Conservation (phyloP, 2,797 vertebrate genomes). For the Myiothlypis coronata region DNA sequence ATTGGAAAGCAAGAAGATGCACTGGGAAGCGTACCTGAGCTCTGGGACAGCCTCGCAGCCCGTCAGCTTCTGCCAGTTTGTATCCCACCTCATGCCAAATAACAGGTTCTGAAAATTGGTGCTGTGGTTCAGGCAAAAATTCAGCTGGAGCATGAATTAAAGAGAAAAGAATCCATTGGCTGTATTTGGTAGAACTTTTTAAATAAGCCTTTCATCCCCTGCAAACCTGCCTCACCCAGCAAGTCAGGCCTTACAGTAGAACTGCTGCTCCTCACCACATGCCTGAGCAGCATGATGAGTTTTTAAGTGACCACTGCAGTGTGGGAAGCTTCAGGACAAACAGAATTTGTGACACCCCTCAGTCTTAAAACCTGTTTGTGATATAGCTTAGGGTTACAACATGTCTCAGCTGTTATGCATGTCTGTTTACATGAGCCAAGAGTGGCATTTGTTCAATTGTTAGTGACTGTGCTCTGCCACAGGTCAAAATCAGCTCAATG, state of each 20-base stretch:
- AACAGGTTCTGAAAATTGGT: not conserved
- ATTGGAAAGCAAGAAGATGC: not conserved
- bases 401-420: not conserved
- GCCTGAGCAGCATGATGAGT: not conserved
- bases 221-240: not conserved
- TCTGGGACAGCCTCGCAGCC: not conserved
- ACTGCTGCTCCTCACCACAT: not conserved
- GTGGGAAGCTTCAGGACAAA: not conserved
- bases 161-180: not conserved
- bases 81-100: not conserved
- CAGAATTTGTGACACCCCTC: not conserved
- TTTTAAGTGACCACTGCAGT: not conserved
- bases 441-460: not conserved
- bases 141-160: not conserved
- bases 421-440: slow-evolving; percentile 18
- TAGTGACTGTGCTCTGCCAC: not conserved
- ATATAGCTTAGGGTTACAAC: not conserved
- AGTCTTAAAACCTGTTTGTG: not conserved
- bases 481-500: not conserved
- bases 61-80: not conserved
- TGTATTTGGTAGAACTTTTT: not conserved
- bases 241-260: not conserved
- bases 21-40: not conserved
- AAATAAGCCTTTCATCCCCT: not conserved
- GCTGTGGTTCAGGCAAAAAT: not conserved